Evolutionary conservation across 2,888 invertebrate genomes (phyloP).

Genomic region (Mactromeris polynyma): DNA sequence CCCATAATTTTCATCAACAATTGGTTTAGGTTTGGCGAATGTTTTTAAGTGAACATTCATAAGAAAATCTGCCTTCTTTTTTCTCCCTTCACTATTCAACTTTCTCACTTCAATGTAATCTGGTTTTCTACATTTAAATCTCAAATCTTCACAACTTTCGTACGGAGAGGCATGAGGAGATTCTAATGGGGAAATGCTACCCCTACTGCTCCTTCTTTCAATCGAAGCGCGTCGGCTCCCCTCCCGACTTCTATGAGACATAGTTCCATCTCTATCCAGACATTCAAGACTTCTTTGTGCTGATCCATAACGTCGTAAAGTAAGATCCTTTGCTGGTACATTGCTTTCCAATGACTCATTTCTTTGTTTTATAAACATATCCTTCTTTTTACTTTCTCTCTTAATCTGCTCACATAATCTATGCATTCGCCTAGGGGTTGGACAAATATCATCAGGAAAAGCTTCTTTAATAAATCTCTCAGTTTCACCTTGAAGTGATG

Average conservation of each 20-base stretch:
- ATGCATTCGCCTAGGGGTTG: background rate
- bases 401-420: background rate
- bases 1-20: background rate
- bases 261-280: background rate
- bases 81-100: conserved; percentile 18
- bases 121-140: conserved; percentile 23
- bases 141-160: background rate
- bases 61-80: conserved; percentile 38
- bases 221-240: background rate
- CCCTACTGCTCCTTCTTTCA: background rate
- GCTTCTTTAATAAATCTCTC: conserved; percentile 31
- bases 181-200: background rate
- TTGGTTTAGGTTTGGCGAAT: conserved; percentile 29
- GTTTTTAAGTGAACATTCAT: conserved; percentile 37
- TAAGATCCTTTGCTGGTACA: background rate
- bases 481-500: conserved; percentile 28
- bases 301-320: background rate
- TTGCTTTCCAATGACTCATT: background rate
- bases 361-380: background rate
- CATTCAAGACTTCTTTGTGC: background rate
- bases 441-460: conserved; percentile 22
- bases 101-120: conserved; percentile 40
- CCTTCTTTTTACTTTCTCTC: background rate
- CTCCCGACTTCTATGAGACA: background rate
- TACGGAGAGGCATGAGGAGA: background rate